Conservation (phyloP, 2,888 invertebrate genomes). For the Homarus gammarus region DNA sequence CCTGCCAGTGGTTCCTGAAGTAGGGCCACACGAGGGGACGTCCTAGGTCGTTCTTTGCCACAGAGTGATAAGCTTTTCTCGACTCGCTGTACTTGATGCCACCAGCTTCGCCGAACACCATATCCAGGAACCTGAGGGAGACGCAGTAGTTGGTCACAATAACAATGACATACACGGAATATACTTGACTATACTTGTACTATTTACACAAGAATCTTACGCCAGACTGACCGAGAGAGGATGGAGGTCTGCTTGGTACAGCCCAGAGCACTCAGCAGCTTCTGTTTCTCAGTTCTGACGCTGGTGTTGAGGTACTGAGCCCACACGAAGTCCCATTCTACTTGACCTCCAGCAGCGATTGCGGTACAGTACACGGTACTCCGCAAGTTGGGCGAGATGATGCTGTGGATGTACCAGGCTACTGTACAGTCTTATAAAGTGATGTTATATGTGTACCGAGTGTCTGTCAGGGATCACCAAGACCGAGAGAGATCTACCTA, state of each 20-base stretch:
- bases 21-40: conserved; percentile 90
- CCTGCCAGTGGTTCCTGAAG: conserved; percentile 87
- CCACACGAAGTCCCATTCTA: conserved; percentile 88
- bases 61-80: conserved; percentile 87
- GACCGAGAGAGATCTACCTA: no score
- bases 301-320: conserved; percentile 84
- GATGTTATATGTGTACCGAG: no score
- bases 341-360: conserved; percentile 84
- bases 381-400: conserved; percentile 85
- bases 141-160: no score
- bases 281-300: conserved; percentile 85
- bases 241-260: conserved; percentile 85
- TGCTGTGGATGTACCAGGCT: no score
- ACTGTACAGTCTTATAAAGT: no score
- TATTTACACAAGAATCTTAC: no score
- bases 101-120: conserved; percentile 86
- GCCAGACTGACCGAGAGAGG: conserved; percentile 78
- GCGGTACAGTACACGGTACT: conserved; percentile 87
- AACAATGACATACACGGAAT: no score
- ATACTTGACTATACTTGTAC: no score
- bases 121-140: conserved; percentile 85
- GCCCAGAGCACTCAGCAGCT: conserved; percentile 84
- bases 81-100: conserved; percentile 91
- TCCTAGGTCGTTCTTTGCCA: conserved; percentile 87
- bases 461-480: no score